Percentiles rank a stretch among this genome's conserved stretches.
Evolutionary conservation across 2,113 vertebrate genomes (phyloP).

Genomic region (Peromyscus maniculatus): DNA sequence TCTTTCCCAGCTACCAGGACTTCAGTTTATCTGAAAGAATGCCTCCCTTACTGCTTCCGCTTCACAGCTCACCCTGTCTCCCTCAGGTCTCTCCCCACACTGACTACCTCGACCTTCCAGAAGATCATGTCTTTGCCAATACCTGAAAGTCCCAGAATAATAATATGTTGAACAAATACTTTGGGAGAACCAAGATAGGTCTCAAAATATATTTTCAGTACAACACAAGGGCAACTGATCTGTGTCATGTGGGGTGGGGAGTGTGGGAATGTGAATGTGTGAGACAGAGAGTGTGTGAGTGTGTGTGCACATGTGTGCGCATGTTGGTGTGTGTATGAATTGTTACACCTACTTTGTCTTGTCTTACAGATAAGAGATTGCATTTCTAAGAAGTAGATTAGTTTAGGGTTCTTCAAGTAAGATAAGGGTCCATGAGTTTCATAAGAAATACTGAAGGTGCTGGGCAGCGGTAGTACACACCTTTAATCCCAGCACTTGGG

Average conservation of each 20-base stretch:
- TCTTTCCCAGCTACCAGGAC: neutral
- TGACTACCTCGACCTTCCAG: neutral
- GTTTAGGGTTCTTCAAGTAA: neutral
- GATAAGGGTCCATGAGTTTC: neutral
- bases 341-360: neutral
- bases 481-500: too few relatives aligned
- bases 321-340: too few relatives aligned
- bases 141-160: neutral
- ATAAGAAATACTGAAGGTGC: neutral
- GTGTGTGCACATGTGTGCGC: neutral
- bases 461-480: too few relatives aligned
- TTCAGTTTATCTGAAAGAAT: neutral
- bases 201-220: neutral
- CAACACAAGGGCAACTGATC: neutral
- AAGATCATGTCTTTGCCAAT: neutral
- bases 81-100: too few relatives aligned
- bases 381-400: neutral
- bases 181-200: neutral
- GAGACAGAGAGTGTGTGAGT: neutral
- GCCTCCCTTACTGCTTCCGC: fast-evolving
- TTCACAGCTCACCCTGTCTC: neutral
- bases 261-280: neutral
- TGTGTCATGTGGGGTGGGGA: neutral
- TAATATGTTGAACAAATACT: neutral
- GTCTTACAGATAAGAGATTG: neutral